Evolutionary conservation across 2,113 vertebrate genomes (phyloP).

Genomic region (Leuciscus idus): DNA sequence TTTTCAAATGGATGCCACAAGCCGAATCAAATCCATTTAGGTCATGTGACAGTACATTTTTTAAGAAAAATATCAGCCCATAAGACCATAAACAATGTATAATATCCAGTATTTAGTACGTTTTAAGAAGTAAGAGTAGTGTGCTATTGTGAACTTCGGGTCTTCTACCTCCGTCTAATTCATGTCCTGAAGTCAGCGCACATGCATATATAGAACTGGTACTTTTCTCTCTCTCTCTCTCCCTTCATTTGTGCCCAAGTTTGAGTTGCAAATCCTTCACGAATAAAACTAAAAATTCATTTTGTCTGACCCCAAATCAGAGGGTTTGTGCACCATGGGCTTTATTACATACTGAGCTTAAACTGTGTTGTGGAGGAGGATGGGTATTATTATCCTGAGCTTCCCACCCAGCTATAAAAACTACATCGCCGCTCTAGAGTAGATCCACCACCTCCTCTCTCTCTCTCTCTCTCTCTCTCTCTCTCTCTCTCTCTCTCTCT

Average conservation of each 20-base stretch:
- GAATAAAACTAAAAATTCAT: conserved; percentile 88
- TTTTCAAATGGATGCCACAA: not conserved
- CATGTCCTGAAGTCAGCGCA: conserved; percentile 51
- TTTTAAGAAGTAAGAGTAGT: too few relatives aligned
- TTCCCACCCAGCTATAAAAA: conserved; percentile 88
- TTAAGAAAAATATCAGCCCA: too few relatives aligned
- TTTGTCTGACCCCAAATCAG: conserved; percentile 85
- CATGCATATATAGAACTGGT: conserved; percentile 47
- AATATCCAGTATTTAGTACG: not conserved
- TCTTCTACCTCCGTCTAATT: not conserved
- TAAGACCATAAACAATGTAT: too few relatives aligned
- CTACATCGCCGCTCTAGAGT: conserved; percentile 66
- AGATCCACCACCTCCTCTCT: conserved; percentile 70
- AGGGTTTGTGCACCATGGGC: conserved; percentile 83
- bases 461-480: conserved; percentile 73
- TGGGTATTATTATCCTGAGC: conserved; percentile 86
- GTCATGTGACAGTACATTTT: not conserved
- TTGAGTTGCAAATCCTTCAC: conserved; percentile 73
- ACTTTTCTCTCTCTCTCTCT: conserved; percentile 60
- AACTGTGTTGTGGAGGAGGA: conserved; percentile 88
- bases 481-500: conserved; percentile 64
- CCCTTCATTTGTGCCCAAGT: conserved; percentile 67
- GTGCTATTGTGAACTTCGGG: conserved; percentile 14
- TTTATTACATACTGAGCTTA: conserved; percentile 83
- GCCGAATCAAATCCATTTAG: not conserved